Evolutionary conservation across 2,797 vertebrate genomes (phyloP).

Genomic region (Bovichtus variegatus): DNA sequence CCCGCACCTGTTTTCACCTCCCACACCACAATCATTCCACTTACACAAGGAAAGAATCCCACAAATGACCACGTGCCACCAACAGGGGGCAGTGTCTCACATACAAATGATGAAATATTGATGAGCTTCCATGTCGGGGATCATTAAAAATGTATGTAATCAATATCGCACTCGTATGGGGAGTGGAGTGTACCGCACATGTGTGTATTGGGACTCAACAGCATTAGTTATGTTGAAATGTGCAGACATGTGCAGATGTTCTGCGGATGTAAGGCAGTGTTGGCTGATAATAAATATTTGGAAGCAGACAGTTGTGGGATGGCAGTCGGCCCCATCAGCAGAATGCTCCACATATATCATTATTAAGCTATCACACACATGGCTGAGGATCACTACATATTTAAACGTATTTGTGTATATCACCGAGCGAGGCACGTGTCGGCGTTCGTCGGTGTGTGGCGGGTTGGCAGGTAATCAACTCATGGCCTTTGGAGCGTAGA

Average conservation of each 20-base stretch:
- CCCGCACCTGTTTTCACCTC: too few species aligned
- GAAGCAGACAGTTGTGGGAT: slow-evolving; percentile 22
- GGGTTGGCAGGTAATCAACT: slow-evolving; percentile 54
- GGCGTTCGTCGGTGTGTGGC: slow-evolving; percentile 19
- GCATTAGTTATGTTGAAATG: neutral
- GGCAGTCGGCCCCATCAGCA: slow-evolving; percentile 14
- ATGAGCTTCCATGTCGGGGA: neutral
- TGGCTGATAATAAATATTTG: slow-evolving; percentile 20
- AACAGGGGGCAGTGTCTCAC: too few species aligned
- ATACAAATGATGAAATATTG: neutral
- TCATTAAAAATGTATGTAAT: slow-evolving; percentile 4
- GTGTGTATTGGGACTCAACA: neutral
- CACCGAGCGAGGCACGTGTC: neutral
- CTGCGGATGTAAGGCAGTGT: neutral
- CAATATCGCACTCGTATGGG: neutral
- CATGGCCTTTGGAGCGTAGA: slow-evolving; percentile 41
- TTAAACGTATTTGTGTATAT: slow-evolving; percentile 48
- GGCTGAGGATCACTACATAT: slow-evolving; percentile 31
- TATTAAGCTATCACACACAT: slow-evolving; percentile 44
- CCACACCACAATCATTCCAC: too few species aligned
- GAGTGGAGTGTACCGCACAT: neutral
- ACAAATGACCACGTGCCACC: too few species aligned
- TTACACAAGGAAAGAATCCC: too few species aligned
- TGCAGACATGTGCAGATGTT: slow-evolving; percentile 23
- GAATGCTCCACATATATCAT: slow-evolving; percentile 29